phyloP scores from a whole-genome alignment of 2,888 invertebrate genomes.

The Xylocampa areola region DNA sequence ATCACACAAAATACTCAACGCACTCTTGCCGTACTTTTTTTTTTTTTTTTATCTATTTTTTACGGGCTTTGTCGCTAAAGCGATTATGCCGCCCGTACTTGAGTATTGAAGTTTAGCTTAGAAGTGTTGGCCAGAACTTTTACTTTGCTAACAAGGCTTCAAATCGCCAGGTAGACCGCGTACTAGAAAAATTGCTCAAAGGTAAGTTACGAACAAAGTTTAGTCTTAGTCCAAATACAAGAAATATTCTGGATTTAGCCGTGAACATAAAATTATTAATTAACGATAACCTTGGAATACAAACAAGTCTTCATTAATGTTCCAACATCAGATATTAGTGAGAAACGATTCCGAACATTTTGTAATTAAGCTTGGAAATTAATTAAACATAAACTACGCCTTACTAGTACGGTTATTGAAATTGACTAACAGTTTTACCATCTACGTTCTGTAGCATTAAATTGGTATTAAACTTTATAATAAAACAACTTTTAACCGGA shows the following conservation, averaged over 20 bases:
- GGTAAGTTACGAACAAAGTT: slow-evolving; percentile 23
- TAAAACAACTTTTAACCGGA: too few relatives aligned
- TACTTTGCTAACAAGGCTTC: slow-evolving; percentile 47
- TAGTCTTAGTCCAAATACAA: slow-evolving; percentile 18
- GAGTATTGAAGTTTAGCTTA: neutral
- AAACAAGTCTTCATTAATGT: slow-evolving; percentile 4
- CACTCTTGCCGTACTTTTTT: slow-evolving; percentile 12
- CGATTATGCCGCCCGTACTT: slow-evolving; percentile 7
- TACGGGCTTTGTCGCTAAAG: too few relatives aligned
- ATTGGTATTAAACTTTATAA: too few relatives aligned
- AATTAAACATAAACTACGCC: slow-evolving; percentile 9
- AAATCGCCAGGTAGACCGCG: slow-evolving; percentile 16
- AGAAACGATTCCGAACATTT: neutral
- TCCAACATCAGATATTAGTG: neutral
- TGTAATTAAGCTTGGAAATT: slow-evolving; percentile 14
- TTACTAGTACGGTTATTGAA: slow-evolving; percentile 8
- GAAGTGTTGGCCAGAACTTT: slow-evolving; percentile 26
- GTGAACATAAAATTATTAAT: slow-evolving; percentile 1
- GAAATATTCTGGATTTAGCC: slow-evolving; percentile 1
- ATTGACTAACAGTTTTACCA: slow-evolving; percentile 7
- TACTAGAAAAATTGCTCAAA: slow-evolving; percentile 41
- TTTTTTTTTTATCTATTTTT: too few relatives aligned
- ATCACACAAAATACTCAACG: slow-evolving; percentile 26
- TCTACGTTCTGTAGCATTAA: too few relatives aligned
- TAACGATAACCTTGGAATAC: neutral